Base-by-base conservation (phyloP, 2,888 invertebrate genomes). In the Gnatocerus cornutus region DNA sequence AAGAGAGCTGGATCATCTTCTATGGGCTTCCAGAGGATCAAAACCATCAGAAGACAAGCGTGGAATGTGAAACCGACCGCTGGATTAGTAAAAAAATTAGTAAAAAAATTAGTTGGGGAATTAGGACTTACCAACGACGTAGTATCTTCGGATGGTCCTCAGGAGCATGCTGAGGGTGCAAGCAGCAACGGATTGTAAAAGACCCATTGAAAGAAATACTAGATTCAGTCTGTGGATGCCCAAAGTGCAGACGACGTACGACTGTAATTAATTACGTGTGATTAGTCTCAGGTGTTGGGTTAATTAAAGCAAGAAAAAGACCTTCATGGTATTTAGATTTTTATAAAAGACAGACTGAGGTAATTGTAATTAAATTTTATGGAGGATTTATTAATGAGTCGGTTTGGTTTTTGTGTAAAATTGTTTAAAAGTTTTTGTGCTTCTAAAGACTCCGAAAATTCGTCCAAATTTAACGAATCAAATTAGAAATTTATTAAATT, bases 51-150 rank as follows among this genome's bases (percentile, higher is more conserved):
- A 5, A 94, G 86, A 74, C 94, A 93, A 4, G 92, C 91, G 77
- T 94, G 94, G 74, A 94, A 95, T 16, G 92, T 91, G 68, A 93
- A 91, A 29, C 94, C 94, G 1, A 93, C 94, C 56, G 91, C 94
- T 91, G 81, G 41, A 9, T 9, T 48, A 59, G 1, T 3, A 29
- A 1, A 5, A 37, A 9, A 0, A 46, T 13, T 39, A 27, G 6
- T 10, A 27, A 39, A 43, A 16, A n/a, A n/a, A n/a, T n/a, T n/a
- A n/a, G n/a, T n/a, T n/a, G n/a, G n/a, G n/a, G n/a, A n/a, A n/a
- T n/a, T n/a, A n/a, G n/a, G n/a, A 73, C 82, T 86, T 83, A 91
- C 91, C 88, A 46, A 93, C 91, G 14, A 94, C 90, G 46, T 93
- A 90, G 69, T 91, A 91, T 45, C 94, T 87, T 73, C 91, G 88